phyloP scores from a whole-genome alignment of 2,888 invertebrate genomes.

The Perithous albicinctus region DNA sequence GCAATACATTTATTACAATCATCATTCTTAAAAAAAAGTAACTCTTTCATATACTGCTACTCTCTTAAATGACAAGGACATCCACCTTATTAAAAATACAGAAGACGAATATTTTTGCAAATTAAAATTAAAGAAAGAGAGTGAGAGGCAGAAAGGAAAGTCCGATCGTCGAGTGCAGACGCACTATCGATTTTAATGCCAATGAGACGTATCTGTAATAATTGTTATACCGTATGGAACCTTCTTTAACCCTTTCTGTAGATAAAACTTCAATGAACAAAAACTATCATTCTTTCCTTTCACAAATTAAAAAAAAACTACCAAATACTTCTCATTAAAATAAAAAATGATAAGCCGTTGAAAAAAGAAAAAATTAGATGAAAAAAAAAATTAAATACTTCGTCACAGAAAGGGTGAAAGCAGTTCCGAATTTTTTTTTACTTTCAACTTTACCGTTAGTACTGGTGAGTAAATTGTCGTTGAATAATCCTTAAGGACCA shows the following conservation, averaged over 20 bases:
- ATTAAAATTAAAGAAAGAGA: conserved; percentile 48
- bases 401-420: conserved; percentile 37
- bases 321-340: not conserved
- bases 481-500: conserved; percentile 46
- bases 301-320: not conserved
- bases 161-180: conserved; percentile 63
- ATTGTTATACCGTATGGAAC: conserved; percentile 29
- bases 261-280: not conserved
- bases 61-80: not conserved
- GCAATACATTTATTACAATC: not conserved
- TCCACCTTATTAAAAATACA: not conserved
- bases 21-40: not conserved
- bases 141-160: conserved; percentile 59
- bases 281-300: not conserved
- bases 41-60: not conserved
- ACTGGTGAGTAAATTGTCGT: conserved; percentile 69
- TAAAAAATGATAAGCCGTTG: not conserved
- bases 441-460: conserved; percentile 86
- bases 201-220: conserved; percentile 22
- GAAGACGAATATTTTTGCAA: conserved; percentile 11
- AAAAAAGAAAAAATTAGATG: too few relatives aligned
- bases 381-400: not conserved
- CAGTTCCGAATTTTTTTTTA: conserved; percentile 71
- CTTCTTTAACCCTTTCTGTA: conserved; percentile 38
- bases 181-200: conserved; percentile 56